Percentiles rank a stretch among this genome's conserved stretches.
Evolutionary conservation across 2,888 invertebrate genomes (phyloP).

Genomic region (Melanotus villosus): DNA sequence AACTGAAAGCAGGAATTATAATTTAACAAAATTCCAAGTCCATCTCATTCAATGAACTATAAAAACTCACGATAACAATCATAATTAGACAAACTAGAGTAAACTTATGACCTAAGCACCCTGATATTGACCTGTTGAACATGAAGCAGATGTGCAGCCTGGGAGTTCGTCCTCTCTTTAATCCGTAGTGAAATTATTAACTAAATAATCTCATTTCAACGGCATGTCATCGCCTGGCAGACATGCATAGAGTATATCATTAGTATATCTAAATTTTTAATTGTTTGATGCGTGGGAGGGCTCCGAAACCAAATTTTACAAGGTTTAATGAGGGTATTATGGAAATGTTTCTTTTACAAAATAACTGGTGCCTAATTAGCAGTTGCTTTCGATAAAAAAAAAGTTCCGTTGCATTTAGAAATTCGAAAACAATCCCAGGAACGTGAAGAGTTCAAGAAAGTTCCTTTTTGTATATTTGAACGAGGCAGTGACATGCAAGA

Average conservation of each 20-base stretch:
- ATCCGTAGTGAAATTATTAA: not conserved
- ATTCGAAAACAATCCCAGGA: not conserved
- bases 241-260: constrained; percentile 20
- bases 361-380: constrained; percentile 22
- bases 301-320: constrained; percentile 31
- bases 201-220: constrained; percentile 33
- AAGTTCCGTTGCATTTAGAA: constrained; percentile 12
- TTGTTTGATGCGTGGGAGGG: constrained; percentile 40
- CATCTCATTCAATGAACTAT: constrained; percentile 13
- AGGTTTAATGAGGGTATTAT: constrained; percentile 33
- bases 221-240: constrained; percentile 26
- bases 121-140: constrained; percentile 39
- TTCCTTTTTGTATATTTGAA: not conserved
- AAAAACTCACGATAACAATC: constrained; percentile 31
- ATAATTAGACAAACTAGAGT: constrained; percentile 40
- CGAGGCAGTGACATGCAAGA: not conserved
- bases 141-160: constrained; percentile 31
- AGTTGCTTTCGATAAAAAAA: constrained; percentile 3
- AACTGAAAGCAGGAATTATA: no score
- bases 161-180: constrained; percentile 30
- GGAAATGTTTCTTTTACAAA: constrained; percentile 20
- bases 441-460: not conserved
- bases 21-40: no score
- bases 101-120: constrained; percentile 41
- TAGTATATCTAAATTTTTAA: constrained; percentile 37